A percentile compares a stretch with the other conserved stretches of the same genome.
Evolutionary conservation across 2,888 invertebrate species (phyloP).

Genomic region (Atherix ibis): DNA sequence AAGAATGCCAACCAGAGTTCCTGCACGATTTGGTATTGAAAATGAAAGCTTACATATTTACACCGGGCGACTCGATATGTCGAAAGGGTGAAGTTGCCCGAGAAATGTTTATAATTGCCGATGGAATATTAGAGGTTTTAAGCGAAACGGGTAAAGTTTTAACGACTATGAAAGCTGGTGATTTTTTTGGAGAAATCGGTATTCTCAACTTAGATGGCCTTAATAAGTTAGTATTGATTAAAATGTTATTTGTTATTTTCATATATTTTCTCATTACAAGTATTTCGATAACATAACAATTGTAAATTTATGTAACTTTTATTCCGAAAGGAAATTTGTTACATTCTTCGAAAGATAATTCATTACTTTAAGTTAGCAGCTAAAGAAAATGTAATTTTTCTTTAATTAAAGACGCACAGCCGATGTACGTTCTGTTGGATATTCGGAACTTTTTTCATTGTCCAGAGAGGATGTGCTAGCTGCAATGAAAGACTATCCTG

Average conservation of each 20-base stretch:
- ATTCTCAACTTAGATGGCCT: slow-evolving; percentile 89
- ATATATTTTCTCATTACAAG: too few species aligned
- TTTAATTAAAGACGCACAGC: slow-evolving; percentile 91
- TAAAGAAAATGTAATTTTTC: too few species aligned
- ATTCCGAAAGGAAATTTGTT: too few species aligned
- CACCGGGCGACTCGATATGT: slow-evolving; percentile 92
- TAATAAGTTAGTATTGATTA: slow-evolving; percentile 57
- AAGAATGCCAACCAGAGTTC: slow-evolving; percentile 96
- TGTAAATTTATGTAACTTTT: too few species aligned
- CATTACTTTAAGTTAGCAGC: too few species aligned
- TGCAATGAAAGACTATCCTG: slow-evolving; percentile 94
- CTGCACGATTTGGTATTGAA: slow-evolving; percentile 91
- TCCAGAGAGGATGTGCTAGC: slow-evolving; percentile 86
- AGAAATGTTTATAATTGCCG: slow-evolving; percentile 97
- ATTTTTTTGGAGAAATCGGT: slow-evolving; percentile 96
- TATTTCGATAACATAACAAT: too few species aligned
- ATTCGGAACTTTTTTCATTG: slow-evolving; percentile 85
- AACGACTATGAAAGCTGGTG: slow-evolving; percentile 93
- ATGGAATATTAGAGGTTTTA: slow-evolving; percentile 88
- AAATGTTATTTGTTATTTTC: too few species aligned
- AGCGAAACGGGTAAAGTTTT: slow-evolving; percentile 86
- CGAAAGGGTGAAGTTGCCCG: slow-evolving; percentile 86
- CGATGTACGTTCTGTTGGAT: slow-evolving; percentile 89
- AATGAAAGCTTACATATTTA: slow-evolving; percentile 97
- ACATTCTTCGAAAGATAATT: too few species aligned